Evolutionary conservation across 2,888 invertebrate species (phyloP).

Genomic region (Brachycybe producta): DNA sequence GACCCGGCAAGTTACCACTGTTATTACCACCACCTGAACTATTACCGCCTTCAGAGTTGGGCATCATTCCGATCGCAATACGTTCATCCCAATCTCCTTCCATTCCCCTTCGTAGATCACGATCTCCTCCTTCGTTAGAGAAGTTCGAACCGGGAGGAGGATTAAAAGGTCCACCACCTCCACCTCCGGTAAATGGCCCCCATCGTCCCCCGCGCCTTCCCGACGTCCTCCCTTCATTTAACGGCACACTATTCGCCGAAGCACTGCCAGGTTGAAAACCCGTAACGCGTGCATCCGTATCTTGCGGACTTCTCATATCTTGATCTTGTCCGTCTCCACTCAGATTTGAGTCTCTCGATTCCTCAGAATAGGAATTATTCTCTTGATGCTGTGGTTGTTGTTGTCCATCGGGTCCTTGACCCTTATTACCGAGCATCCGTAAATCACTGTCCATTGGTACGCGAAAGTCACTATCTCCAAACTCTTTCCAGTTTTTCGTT

Average conservation of each 20-base stretch:
- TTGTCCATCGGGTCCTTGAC: not conserved
- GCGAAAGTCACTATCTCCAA: constrained; percentile 20
- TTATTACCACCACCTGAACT: not conserved
- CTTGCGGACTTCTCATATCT: constrained; percentile 5
- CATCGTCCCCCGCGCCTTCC: constrained; percentile 1
- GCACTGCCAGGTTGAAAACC: constrained; percentile 6
- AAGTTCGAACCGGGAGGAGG: constrained; percentile 8
- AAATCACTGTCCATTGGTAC: constrained; percentile 11
- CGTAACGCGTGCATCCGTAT: not conserved
- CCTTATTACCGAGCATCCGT: constrained; percentile 1
- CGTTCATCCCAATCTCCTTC: constrained; percentile 17
- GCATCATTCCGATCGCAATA: not conserved
- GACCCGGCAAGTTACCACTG: constrained; percentile 1
- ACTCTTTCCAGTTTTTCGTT: constrained; percentile 13
- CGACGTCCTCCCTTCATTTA: not conserved
- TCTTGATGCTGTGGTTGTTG: not conserved
- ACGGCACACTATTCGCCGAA: not conserved
- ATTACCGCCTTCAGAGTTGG: not conserved
- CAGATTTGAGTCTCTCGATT: not conserved
- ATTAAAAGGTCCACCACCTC: not conserved
- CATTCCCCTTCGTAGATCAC: not conserved
- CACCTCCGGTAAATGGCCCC: not conserved
- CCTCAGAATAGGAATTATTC: not conserved
- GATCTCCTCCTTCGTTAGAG: not conserved
- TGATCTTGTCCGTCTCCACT: constrained; percentile 6